Base-by-base conservation (phyloP, 2,113 vertebrate genomes). In the Larimichthys crocea region DNA sequence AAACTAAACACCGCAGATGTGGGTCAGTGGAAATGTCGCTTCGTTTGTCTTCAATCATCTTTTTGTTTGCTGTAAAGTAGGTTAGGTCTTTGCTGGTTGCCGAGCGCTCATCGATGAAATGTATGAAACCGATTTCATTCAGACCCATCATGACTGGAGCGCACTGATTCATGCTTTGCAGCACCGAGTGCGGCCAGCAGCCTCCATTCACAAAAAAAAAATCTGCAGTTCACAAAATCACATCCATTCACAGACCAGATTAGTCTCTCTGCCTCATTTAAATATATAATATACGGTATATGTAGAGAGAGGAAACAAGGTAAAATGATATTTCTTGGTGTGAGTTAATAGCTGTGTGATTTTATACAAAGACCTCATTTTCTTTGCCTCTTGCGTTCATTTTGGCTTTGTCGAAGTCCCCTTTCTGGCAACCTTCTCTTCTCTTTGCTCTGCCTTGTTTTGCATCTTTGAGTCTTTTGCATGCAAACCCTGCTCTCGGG, bases 391-490 rank as follows among this genome's bases (percentile, higher is more conserved):
- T 65, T 75, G 78, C 7, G 6, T 79, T 79, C 26, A 80, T 71
- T 82, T 72, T 46, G 53, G 52, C 17, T 74, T 76, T 73, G 78
- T 52, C 59, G 3, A 81, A 83, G 52, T 65, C 24, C 31, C 44
- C 48, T 86, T 81, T 66, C 74, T 85, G 80, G 76, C 82, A 82
- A 48, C 70, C 67, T 59, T 77, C 70, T 79, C 53, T 50, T 80
- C 73, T 76, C 82, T 86, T 83, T 86, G 56, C 79, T 57, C 65
- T 83, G 76, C 59, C 83, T 87, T 88, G 88, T 89, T 93, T 91
- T 91, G 84, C 85, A 89, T 94, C 83, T 88, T 78, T 63, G 82
- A 88, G 85, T 91, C 82, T 88, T 93, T 93, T 91, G 88, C 91
- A 92, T 91, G 89, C 91, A 91, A 90, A 60, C 78, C 89, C 86